Percentiles rank a stretch among this genome's conserved stretches.
phyloP scores from a whole-genome alignment of 2,797 vertebrate genomes.

The Siniperca undulata region DNA sequence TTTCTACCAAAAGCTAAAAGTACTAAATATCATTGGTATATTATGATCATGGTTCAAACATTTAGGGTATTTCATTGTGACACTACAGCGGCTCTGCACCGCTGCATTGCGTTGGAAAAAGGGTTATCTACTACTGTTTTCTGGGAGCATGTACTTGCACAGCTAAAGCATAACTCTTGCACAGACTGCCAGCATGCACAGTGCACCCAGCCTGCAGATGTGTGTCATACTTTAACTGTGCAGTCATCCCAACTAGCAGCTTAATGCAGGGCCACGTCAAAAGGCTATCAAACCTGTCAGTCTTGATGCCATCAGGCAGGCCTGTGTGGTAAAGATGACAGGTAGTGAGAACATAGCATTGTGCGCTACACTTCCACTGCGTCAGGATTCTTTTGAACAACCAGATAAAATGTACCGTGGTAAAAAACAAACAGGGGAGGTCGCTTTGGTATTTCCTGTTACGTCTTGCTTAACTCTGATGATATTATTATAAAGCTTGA shows the following conservation, averaged over 20 bases:
- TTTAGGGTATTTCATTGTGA: slow-evolving; percentile 5
- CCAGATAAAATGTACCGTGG: slow-evolving; percentile 7
- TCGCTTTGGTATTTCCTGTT: slow-evolving; percentile 13
- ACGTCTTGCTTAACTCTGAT: slow-evolving; percentile 3
- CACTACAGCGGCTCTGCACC: slow-evolving; percentile 23
- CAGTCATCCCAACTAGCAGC: slow-evolving; percentile 51
- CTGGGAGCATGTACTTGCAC: slow-evolving; percentile 43
- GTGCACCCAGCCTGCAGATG: background rate
- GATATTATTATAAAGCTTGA: slow-evolving; percentile 20
- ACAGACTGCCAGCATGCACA: slow-evolving; percentile 14
- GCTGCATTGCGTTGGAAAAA: slow-evolving; percentile 11
- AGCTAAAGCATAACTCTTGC: slow-evolving; percentile 48
- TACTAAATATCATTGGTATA: background rate
- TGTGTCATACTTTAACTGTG: slow-evolving; percentile 52
- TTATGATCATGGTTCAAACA: slow-evolving; percentile 19
- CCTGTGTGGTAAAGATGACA: slow-evolving; percentile 77
- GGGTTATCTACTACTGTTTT: slow-evolving; percentile 21
- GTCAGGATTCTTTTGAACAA: background rate
- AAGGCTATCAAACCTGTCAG: slow-evolving; percentile 78
- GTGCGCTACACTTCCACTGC: slow-evolving; percentile 9
- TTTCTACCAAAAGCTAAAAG: slow-evolving; percentile 18
- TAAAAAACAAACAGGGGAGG: background rate
- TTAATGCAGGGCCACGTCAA: slow-evolving; percentile 41
- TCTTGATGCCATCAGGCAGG: slow-evolving; percentile 68
- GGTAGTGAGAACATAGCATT: slow-evolving; percentile 48